Conservation (phyloP, 2,888 invertebrate species). For the Diadromus collaris region DNA sequence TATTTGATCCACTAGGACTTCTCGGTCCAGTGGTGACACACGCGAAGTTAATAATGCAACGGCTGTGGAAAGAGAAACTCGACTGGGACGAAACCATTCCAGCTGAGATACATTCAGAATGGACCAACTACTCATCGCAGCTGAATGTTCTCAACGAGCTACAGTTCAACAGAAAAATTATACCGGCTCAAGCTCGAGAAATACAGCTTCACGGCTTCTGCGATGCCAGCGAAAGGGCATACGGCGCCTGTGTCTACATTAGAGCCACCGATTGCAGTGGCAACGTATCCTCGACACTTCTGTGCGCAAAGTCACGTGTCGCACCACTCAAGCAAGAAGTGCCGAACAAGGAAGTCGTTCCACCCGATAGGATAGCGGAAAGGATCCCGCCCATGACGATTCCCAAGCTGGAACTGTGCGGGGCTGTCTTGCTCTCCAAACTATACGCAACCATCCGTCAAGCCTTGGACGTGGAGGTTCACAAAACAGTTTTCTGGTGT, state of each 20-base stretch:
- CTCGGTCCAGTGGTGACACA: no score
- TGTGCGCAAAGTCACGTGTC: constrained; percentile 44
- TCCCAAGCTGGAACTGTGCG: constrained; percentile 42
- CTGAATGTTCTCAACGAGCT: constrained; percentile 22
- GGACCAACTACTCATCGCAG: constrained; percentile 23
- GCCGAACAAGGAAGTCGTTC: no score
- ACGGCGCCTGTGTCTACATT: constrained; percentile 61
- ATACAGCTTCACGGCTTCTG: constrained; percentile 61
- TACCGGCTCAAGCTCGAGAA: neutral
- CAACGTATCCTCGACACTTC: neutral
- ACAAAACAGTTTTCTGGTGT: constrained; percentile 33
- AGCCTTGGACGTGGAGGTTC: neutral
- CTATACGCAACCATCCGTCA: constrained; percentile 2
- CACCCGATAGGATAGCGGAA: no score
- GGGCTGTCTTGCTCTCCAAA: neutral
- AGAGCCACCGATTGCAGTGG: neutral
- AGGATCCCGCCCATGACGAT: constrained; percentile 10
- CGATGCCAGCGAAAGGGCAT: constrained; percentile 29
- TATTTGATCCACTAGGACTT: no score
- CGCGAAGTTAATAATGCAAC: constrained; percentile 48
- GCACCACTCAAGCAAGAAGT: constrained; percentile 22
- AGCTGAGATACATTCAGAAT: constrained; percentile 20
- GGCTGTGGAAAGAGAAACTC: constrained; percentile 32
- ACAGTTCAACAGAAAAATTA: neutral
- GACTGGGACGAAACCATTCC: constrained; percentile 57